phyloP scores from a whole-genome alignment of 1,140 invertebrate genomes.

The Venturia canescens region DNA sequence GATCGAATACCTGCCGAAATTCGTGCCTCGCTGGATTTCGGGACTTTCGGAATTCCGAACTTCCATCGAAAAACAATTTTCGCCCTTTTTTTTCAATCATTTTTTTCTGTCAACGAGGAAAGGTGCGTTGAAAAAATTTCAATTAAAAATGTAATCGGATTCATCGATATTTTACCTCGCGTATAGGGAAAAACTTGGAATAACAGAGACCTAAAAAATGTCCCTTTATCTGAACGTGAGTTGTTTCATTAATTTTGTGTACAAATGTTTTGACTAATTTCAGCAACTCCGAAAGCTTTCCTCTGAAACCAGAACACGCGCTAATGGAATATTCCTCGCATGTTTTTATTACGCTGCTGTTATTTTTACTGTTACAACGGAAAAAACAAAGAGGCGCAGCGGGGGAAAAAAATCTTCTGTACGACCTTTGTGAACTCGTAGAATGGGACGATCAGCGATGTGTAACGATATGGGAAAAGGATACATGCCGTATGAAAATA shows the following conservation, averaged over 20 bases:
- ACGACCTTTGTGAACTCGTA: constrained; percentile 24
- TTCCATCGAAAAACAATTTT: neutral
- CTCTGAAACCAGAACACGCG: no score
- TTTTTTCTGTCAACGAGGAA: neutral
- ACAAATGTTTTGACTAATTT: no score
- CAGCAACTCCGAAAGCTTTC: no score
- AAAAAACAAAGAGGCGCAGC: neutral
- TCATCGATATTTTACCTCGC: no score
- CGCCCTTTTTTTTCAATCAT: neutral
- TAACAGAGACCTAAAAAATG: no score
- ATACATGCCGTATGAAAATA: constrained; percentile 1
- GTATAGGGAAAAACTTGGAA: no score
- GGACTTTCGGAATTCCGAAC: neutral
- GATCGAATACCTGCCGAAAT: neutral
- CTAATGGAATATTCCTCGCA: no score
- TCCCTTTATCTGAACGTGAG: no score
- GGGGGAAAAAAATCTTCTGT: neutral
- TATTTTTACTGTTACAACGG: constrained; percentile 21
- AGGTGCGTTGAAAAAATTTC: no score
- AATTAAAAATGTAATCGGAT: no score
- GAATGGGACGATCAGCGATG: constrained; percentile 15
- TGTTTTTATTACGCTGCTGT: neutral
- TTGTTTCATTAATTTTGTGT: no score
- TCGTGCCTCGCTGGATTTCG: neutral
- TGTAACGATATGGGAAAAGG: constrained; percentile 22